Base-by-base conservation (phyloP, 2,888 invertebrate species). In the Criorhina ranunculi region DNA sequence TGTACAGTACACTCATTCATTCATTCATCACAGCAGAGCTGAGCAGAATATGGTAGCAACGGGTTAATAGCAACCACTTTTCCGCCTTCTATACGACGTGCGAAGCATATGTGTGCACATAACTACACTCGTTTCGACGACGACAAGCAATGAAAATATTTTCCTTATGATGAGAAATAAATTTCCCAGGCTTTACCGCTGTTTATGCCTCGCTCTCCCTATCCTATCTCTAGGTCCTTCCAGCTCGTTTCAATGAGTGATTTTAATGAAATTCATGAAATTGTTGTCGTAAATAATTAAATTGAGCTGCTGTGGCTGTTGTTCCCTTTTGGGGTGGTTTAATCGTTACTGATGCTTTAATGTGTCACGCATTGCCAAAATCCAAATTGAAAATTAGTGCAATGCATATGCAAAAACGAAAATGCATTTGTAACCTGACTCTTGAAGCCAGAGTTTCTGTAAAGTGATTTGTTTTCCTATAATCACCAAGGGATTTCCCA, bases 201-300 rank as follows among this genome's bases (percentile, higher is more conserved):
- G 17, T 51, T 57, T 44, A 12, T 67, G 3, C 6, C 17, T 12
- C 29, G 4, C 24, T 12, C 8, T 6, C 15, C 5, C 7, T 8
- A 51, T 33, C n/a, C 19, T 44, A 57, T 49, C 40, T 49, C 42
- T 35, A 53, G 42, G 51, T 62, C 44, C 51, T 42, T 51, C 57
- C 60, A 57, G 53, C 57, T 66, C 64, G 78, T 87, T 86, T 86
- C 88, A 59, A 86, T 88, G 88, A 80, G 87, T 87, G 88, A 88
- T 89, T 89, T 89, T 89, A 89, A 89, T 89, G 89, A 89, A 89
- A 89, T 89, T 89, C 89, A 89, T 89, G 88, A 88, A 89, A 89
- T 88, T 89, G 88, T 89, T 89, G 89, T 88, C 89, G 88, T 89
- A 89, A 89, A 89, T 89, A 89, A 89, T 89, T 89, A 89, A 89